These are phyloP conservation scores for Caenorhabditis macrosperma DNA, from an alignment of 2,888 invertebrate genomes.

Conservation along the genomic window DNA sequence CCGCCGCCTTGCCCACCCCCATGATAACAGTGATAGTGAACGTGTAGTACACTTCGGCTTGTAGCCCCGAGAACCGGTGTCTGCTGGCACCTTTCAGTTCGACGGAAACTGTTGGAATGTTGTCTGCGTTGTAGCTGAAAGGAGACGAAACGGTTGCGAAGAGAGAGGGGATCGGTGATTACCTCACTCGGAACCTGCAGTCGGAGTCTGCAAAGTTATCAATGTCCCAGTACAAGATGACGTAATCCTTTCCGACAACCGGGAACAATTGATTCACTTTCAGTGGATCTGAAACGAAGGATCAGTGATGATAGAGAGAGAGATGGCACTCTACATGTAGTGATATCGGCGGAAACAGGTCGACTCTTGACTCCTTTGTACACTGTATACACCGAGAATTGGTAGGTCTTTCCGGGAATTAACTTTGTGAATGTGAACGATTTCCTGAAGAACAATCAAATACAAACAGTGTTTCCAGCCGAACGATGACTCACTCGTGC, in stretches of 20 bases:
- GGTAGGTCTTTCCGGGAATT: slow-evolving; percentile 79
- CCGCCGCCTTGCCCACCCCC: slow-evolving; percentile 73
- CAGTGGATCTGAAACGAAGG: slow-evolving; percentile 73
- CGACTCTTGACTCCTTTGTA: slow-evolving; percentile 75
- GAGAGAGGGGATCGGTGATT: neutral
- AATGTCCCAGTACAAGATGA: slow-evolving; percentile 76
- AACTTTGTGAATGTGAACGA: slow-evolving; percentile 79
- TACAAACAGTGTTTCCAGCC: neutral
- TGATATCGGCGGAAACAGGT: slow-evolving; percentile 74
- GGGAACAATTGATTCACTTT: slow-evolving; percentile 77
- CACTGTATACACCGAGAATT: slow-evolving; percentile 76
- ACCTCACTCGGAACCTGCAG: slow-evolving; percentile 76
- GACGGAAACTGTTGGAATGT: slow-evolving; percentile 66
- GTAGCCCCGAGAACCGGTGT: slow-evolving; percentile 73
- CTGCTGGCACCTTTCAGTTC: slow-evolving; percentile 72
- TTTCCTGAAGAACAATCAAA: slow-evolving; percentile 65
- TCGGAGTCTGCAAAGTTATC: slow-evolving; percentile 79
- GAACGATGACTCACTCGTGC: slow-evolving; percentile 69
- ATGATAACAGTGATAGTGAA: slow-evolving; percentile 79
- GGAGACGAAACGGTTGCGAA: neutral
- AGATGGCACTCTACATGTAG: slow-evolving; percentile 73
- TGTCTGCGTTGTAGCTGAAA: slow-evolving; percentile 67
- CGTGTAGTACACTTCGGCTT: slow-evolving; percentile 78
- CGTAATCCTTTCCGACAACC: slow-evolving; percentile 77
- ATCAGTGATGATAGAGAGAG: neutral